A percentile compares a stretch with the other conserved stretches of the same genome.
Evolutionary conservation across 2,797 vertebrate species (phyloP).

Genomic region (Syngnathus acus): DNA sequence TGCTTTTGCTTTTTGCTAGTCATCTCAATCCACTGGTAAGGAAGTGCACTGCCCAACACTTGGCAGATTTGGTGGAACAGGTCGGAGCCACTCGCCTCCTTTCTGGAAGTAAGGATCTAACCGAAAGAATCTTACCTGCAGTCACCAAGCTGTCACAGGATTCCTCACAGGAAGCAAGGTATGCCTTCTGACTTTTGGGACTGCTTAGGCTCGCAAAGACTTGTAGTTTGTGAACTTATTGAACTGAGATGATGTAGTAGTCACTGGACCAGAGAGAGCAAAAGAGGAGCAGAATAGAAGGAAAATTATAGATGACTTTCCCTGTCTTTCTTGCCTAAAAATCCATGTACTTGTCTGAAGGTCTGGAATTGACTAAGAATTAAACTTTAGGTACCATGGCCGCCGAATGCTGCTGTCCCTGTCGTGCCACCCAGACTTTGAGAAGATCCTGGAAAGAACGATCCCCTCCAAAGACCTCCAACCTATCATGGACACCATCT

Average conservation of each 20-base stretch:
- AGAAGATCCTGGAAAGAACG: slow-evolving; percentile 82
- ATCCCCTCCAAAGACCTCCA: slow-evolving; percentile 80
- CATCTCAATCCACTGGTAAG: slow-evolving; percentile 83
- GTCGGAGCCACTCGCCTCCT: slow-evolving; percentile 78
- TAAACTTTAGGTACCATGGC: slow-evolving; percentile 77
- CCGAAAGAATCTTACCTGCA: slow-evolving; percentile 78
- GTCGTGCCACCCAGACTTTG: slow-evolving; percentile 83
- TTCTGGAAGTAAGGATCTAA: slow-evolving; percentile 71
- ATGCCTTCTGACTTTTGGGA: slow-evolving; percentile 8
- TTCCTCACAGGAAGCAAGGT: slow-evolving; percentile 88
- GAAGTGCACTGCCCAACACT: slow-evolving; percentile 82
- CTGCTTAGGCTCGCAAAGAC: neutral
- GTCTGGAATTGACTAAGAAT: neutral
- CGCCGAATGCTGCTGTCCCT: slow-evolving; percentile 84
- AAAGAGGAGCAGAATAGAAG: too few species aligned
- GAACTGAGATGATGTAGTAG: too few species aligned
- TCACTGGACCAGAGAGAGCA: too few species aligned
- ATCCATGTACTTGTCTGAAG: neutral
- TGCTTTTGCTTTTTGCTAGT: slow-evolving; percentile 48
- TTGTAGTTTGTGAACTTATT: neutral
- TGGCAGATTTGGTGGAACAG: slow-evolving; percentile 73
- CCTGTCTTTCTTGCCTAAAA: neutral
- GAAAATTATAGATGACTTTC: too few species aligned
- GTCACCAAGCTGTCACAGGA: slow-evolving; percentile 82
- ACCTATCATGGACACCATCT: slow-evolving; percentile 77